These are phyloP conservation scores for Dendroctonus ponderosae DNA, from an alignment of 1,140 invertebrate species.

Conservation along the genomic window DNA sequence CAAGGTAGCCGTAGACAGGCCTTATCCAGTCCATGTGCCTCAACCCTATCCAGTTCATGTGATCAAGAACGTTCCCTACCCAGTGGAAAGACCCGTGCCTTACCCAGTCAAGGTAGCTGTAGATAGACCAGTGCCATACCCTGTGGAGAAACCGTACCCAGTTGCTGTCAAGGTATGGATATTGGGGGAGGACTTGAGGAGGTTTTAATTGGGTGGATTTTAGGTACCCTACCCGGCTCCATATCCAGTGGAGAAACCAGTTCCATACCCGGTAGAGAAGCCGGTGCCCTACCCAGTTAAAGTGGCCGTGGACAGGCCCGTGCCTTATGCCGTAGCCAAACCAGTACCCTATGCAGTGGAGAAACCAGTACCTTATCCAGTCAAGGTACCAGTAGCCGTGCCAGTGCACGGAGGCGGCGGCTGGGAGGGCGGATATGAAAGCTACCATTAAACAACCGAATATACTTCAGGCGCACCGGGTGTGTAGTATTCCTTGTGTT, in stretches of 20 bases:
- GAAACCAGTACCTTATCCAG: slow-evolving; percentile 50
- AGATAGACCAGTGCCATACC: slow-evolving; percentile 36
- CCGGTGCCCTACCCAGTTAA: slow-evolving; percentile 51
- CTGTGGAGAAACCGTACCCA: slow-evolving; percentile 53
- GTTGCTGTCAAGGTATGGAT: slow-evolving; percentile 51
- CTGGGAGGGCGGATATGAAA: slow-evolving; percentile 60
- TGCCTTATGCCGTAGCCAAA: slow-evolving; percentile 34
- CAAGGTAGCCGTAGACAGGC: slow-evolving; percentile 50
- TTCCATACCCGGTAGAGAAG: slow-evolving; percentile 36
- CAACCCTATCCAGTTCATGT: slow-evolving; percentile 46
- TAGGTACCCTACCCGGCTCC: slow-evolving; percentile 58
- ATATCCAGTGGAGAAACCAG: slow-evolving; percentile 35
- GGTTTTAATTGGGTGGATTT: slow-evolving; percentile 36
- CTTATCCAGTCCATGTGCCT: slow-evolving; percentile 65
- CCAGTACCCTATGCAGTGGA: slow-evolving; percentile 48
- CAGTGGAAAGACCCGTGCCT: slow-evolving; percentile 37
- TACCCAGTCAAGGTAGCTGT: slow-evolving; percentile 57
- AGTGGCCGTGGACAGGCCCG: slow-evolving; percentile 51
- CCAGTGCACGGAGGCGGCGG: slow-evolving; percentile 60
- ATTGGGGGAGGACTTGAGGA: too few relatives aligned
- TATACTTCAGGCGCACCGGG: slow-evolving; percentile 37
- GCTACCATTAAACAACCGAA: slow-evolving; percentile 51
- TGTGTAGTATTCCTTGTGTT: slow-evolving; percentile 52
- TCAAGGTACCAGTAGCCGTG: slow-evolving; percentile 65
- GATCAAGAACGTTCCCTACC: slow-evolving; percentile 37